Conservation (phyloP, 2,888 invertebrate genomes). For the Charanyca ferruginea region DNA sequence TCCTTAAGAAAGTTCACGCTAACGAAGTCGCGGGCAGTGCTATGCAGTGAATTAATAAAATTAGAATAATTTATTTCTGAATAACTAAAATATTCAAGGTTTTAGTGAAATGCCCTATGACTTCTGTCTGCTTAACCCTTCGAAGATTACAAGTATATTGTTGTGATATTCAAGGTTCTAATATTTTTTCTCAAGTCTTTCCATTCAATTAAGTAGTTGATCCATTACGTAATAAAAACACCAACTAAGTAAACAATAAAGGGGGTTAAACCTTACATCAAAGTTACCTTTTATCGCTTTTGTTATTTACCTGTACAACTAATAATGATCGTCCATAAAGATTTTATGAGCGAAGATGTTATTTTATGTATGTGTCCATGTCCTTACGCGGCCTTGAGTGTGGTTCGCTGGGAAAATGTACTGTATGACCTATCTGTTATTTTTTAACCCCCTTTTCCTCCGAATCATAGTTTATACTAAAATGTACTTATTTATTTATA, state of each 20-base stretch:
- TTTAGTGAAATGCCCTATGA: neutral
- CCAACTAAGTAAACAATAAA: neutral
- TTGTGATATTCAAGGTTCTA: neutral
- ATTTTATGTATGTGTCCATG: conserved; percentile 6
- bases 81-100: neutral
- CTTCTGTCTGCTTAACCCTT: no score
- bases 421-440: no score
- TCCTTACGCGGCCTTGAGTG: conserved; percentile 9
- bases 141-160: neutral
- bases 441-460: neutral
- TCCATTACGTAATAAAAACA: conserved; percentile 7
- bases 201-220: conserved; percentile 9
- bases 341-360: conserved; percentile 24
- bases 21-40: no score
- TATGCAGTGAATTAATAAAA: no score
- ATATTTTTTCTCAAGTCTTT: neutral
- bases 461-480: neutral
- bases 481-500: no score
- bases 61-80: neutral
- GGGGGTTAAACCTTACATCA: conserved; percentile 4
- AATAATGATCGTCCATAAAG: conserved; percentile 12
- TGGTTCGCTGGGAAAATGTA: no score
- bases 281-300: conserved; percentile 16
- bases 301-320: conserved; percentile 8
- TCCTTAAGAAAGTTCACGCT: no score